These are phyloP conservation scores for Metopolophium dirhodum DNA, from an alignment of 1,140 invertebrate species.

Conservation along the genomic window DNA sequence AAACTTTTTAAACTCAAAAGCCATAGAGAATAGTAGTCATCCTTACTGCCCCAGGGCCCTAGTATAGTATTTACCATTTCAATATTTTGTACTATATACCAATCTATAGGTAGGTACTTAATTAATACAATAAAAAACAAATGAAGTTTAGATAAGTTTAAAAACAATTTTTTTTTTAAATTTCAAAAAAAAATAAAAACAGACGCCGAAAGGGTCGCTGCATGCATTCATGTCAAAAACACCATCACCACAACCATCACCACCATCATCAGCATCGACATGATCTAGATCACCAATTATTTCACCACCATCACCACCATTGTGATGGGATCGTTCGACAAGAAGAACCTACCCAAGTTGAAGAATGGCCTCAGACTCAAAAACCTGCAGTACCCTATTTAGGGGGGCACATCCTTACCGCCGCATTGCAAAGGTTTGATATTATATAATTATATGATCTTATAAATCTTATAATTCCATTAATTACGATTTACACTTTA, in stretches of 20 bases:
- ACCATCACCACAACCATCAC: constrained; percentile 35
- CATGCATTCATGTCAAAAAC: constrained; percentile 48
- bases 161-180: background rate
- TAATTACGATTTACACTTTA: too few relatives aligned
- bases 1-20: background rate
- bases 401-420: constrained; percentile 49
- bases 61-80: background rate
- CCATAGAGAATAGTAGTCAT: background rate
- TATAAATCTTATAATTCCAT: too few relatives aligned
- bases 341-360: background rate
- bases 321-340: constrained; percentile 39
- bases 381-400: constrained; percentile 40
- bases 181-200: background rate
- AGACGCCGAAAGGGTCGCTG: constrained; percentile 46
- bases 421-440: constrained; percentile 34
- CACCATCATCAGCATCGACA: constrained; percentile 52
- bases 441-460: too few relatives aligned
- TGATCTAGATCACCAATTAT: constrained; percentile 39
- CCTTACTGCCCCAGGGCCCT: background rate
- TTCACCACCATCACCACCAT: constrained; percentile 54
- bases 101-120: background rate
- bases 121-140: background rate
- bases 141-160: background rate
- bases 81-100: background rate
- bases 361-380: constrained; percentile 13